Conservation (phyloP, 2,113 vertebrate genomes). For the Tupaia chinensis region DNA sequence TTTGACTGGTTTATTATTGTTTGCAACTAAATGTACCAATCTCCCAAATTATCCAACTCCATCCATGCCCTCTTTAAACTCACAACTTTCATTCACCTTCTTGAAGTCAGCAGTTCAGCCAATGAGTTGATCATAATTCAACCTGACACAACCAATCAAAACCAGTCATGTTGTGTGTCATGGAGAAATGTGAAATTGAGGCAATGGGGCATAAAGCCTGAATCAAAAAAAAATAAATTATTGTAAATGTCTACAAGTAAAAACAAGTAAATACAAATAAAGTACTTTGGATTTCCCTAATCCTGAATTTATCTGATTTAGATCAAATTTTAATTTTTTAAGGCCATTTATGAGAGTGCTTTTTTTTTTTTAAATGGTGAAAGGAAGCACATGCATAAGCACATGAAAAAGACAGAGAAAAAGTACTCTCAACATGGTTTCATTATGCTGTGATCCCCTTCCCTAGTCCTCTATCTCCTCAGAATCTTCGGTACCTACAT, state of each 20-base stretch:
- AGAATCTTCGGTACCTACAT: too few species aligned
- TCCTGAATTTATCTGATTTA: background rate
- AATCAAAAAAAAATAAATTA: background rate
- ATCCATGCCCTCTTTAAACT: background rate
- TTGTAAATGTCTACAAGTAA: background rate
- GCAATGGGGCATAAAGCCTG: background rate
- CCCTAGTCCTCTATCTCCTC: too few species aligned
- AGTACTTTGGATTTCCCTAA: background rate
- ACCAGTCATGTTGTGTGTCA: background rate
- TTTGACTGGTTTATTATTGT: background rate
- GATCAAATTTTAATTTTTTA: slow-evolving; percentile 3
- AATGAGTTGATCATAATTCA: background rate
- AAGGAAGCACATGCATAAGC: too few species aligned
- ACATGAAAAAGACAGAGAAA: too few species aligned
- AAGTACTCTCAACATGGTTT: too few species aligned
- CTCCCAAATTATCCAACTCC: background rate
- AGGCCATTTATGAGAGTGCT: background rate
- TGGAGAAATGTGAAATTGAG: background rate
- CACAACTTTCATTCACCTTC: background rate
- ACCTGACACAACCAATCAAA: background rate
- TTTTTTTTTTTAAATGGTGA: too few species aligned
- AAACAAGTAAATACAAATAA: background rate
- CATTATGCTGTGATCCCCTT: too few species aligned
- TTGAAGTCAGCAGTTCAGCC: background rate
- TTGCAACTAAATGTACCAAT: slow-evolving; percentile 12